Base-by-base conservation (phyloP, 2,888 invertebrate genomes). In the Catonia carolina region DNA sequence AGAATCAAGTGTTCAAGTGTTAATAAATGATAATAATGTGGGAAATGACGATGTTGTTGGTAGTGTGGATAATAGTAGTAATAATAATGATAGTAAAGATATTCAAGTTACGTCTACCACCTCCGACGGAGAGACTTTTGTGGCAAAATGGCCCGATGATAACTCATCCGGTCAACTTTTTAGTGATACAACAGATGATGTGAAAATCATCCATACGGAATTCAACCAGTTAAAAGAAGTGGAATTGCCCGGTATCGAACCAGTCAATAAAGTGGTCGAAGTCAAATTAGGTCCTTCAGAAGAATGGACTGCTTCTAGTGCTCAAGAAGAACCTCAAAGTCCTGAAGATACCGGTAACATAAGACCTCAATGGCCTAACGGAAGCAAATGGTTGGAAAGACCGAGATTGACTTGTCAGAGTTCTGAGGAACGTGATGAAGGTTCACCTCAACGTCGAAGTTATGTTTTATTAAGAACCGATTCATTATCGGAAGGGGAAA, bases 401-500 rank as follows among this genome's bases (percentile, higher is more conserved):
- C 77, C 78, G 45, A 75, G 77, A 63, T 78, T 85, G 62, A 79
- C 82, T 33, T 82, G 82, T 59, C 85, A 85, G 70, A 85, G 84
- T 67, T 85, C 86, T 36, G 86, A 87, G 66, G 85, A 86, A 67
- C 79, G 80, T 68, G 86, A 87, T 60, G 85, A 85, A 42, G 67
- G 65, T 18, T 45, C 53, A 10, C 55, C 51, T n/a, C 18, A 56
- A 48, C 49, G 57, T 51, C 27, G 56, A 39, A 58, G 63, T 14
- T 62, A 60, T 48, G 60, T 59, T n/a, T 42, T 62, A 8, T 56
- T 66, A 10, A 62, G 83, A 52, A 78, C 80, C 2, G 86, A 86
- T 67, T 86, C 86, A 1, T 77, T 84, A 58, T 86, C 86, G 6
- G 86, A 86, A 69, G 84, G 82, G 14, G 86, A 86, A 66, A 83